Percentiles rank a stretch among this genome's conserved stretches.
phyloP scores from a whole-genome alignment of 2,797 vertebrate genomes.

The Artibeus jamaicensis region DNA sequence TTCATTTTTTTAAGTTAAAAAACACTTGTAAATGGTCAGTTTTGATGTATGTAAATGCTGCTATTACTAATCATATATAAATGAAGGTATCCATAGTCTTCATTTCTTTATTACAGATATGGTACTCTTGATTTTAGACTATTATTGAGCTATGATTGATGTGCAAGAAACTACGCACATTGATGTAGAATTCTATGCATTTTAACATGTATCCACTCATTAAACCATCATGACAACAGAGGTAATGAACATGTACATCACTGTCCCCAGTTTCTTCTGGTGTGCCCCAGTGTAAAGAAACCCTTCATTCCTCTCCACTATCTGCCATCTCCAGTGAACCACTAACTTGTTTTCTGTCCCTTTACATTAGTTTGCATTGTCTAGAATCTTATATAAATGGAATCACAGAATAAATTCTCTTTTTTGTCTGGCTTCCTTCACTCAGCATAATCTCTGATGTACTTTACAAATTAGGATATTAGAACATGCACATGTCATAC shows the following conservation, averaged over 20 bases:
- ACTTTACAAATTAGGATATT: neutral
- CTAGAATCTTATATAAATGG: neutral
- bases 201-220: neutral
- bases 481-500: neutral
- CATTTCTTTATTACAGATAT: neutral
- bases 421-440: neutral
- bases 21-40: neutral
- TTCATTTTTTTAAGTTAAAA: neutral
- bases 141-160: neutral
- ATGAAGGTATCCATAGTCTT: neutral
- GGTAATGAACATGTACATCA: neutral
- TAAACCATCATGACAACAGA: neutral
- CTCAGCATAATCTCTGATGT: neutral
- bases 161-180: neutral
- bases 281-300: neutral
- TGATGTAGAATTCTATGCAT: neutral
- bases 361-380: neutral
- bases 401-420: neutral
- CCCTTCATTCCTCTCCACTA: neutral
- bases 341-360: neutral
- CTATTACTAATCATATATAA: neutral
- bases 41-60: neutral
- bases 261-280: neutral
- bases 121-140: neutral
- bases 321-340: neutral